These are phyloP conservation scores for Rynchops niger DNA, from an alignment of 2,113 vertebrate genomes.

Conservation along the genomic window DNA sequence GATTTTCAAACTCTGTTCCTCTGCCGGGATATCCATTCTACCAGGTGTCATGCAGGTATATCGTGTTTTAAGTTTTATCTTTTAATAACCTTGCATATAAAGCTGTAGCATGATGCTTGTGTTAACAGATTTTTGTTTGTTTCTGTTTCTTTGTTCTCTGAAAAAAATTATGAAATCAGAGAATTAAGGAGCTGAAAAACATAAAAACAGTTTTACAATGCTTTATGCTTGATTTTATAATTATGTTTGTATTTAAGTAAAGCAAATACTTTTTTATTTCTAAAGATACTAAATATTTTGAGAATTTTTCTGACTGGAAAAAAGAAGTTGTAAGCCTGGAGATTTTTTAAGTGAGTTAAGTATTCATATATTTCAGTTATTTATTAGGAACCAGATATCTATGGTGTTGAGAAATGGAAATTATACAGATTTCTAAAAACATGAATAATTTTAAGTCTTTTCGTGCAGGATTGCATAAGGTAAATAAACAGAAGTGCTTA, in stretches of 20 bases:
- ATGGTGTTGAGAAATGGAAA: neutral
- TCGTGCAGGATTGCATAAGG: neutral
- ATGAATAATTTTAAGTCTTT: neutral
- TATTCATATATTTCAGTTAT: neutral
- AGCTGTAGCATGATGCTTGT: neutral
- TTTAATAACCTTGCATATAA: neutral
- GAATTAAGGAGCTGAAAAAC: neutral
- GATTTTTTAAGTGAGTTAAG: neutral
- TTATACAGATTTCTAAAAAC: neutral
- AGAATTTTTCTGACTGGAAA: neutral
- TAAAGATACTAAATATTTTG: neutral
- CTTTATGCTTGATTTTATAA: neutral
- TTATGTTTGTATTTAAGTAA: neutral
- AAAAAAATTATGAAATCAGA: neutral
- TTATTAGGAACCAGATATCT: neutral
- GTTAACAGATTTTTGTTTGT: neutral
- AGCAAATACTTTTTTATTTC: neutral
- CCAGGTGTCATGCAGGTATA: slow-evolving; percentile 85
- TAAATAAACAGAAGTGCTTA: neutral
- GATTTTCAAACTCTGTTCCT: slow-evolving; percentile 78
- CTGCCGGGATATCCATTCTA: slow-evolving; percentile 78
- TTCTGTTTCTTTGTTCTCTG: slow-evolving; percentile 4
- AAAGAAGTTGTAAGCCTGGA: slow-evolving; percentile 18
- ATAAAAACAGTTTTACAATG: neutral
- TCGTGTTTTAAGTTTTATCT: slow-evolving; percentile 57